Evolutionary conservation across 1,140 invertebrate genomes (phyloP), one percentile per base, ranked within the genome.

Genomic region (Drosophila virilis): DNA sequence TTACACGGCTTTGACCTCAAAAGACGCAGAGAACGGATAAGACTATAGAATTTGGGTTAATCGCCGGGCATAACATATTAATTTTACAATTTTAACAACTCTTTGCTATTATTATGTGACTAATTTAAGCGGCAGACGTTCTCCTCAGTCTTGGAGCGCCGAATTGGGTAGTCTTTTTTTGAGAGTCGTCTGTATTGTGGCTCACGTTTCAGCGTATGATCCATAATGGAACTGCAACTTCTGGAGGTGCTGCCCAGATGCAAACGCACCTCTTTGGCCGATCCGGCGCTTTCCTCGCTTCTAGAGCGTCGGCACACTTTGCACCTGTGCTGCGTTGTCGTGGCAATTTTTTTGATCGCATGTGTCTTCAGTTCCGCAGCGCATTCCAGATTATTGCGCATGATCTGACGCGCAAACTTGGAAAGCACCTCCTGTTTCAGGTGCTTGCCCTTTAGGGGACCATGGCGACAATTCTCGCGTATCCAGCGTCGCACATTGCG

Each of bases 401-500:
- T 73, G 2, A 88, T 88, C 10, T 68, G n/a, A 1, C 84, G 77
- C 12, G 65, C 52, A 13, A 22, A 67, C 3, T 51, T 64, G 2
- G 72, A 59, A n/a, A 35, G 8, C 2, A 74, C 10, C 33, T 57
- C 9, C 10, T 62, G 54, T 15, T 75, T 72, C 0, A 67, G 9
- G 2, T 75, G 77, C 2, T 35, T 42, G 7, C 37, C 46, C 6
- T 4, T 1, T 0, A 89, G 50, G 1, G 13, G 13, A 0, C 84
- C 84, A 38, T 89, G 80, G 0, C 52, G 68, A 8, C 80, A 89
- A 37, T 89, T 51, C 45, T 84, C 71, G 5, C 54, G 51, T 35
- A 80, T 78, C 84, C 84, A 84, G n/a, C 54, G 62, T 1, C 84
- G 80, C 1, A 58, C 50, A 0, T 40, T 7, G 7, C 58, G 64